A percentile compares a stretch with the other conserved stretches of the same genome.
These are phyloP conservation scores for Leptocoma aspasia DNA, from an alignment of 2,113 vertebrate genomes.

Conservation along the genomic window DNA sequence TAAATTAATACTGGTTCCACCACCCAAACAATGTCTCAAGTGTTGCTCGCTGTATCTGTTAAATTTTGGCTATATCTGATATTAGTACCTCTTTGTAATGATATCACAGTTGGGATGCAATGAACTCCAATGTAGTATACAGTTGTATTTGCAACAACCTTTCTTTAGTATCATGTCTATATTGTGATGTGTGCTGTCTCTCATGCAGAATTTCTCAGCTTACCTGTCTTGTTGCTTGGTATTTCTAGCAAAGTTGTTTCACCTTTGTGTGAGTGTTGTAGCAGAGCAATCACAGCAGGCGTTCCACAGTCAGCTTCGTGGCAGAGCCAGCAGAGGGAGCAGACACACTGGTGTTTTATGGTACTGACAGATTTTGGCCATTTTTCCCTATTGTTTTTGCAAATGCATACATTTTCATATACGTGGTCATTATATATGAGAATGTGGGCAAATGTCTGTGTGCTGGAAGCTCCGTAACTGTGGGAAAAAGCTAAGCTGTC, in stretches of 20 bases:
- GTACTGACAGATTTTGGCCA: neutral
- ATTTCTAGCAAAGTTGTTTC: neutral
- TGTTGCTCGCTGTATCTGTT: neutral
- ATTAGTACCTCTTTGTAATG: neutral
- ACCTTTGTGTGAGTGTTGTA: neutral
- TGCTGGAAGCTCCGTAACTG: neutral
- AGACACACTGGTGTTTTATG: neutral
- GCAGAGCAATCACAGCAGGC: neutral
- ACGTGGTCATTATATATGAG: neutral
- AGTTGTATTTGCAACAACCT: neutral
- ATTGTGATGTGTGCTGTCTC: neutral
- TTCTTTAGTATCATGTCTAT: neutral
- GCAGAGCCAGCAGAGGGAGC: constrained; percentile 72
- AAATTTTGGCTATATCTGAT: neutral
- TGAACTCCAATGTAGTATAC: neutral
- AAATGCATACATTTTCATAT: neutral
- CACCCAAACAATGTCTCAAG: neutral
- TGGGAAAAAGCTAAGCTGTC: neutral
- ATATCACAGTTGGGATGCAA: neutral
- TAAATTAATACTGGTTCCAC: neutral
- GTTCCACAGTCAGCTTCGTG: constrained; percentile 9
- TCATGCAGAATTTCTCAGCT: neutral
- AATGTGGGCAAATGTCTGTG: neutral
- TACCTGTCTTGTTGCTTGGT: neutral
- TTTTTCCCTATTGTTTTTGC: neutral